Evolutionary conservation across 2,888 invertebrate species (phyloP), one percentile per base, ranked within the genome.

Genomic region (Clivina fossor): DNA sequence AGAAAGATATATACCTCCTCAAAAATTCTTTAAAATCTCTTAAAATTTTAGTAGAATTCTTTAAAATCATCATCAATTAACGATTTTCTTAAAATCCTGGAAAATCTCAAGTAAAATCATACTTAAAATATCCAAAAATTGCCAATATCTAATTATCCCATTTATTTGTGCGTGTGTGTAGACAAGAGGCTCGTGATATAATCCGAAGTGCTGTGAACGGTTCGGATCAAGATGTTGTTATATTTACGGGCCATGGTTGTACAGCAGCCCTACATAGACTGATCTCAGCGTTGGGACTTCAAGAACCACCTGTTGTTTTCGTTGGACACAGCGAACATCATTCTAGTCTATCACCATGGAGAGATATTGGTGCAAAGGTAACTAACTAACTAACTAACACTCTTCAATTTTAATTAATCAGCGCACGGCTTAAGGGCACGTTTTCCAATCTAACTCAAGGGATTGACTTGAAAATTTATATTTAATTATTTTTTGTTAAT

Each of bases 291-390:
- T 74, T 91, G 62, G 77, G 84, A 62, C 79, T 90, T 1, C 74
- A 77, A 49, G 76, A 77, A 46, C 79, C 82, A 18, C 81, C 84
- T 50, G 77, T 85, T 13, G 83, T 92, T 19, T 88, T 92, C 70
- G 86, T 89, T 35, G 90, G 91, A n/a, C 83, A 86, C 4, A 84
- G 80, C 68, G 88, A 88, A 68, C 87, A 88, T 67, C 84, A 86
- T 69, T 84, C 85, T 53, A 86, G 85, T 71, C 76, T 93, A 35
- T 79, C 86, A 50, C 88, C 93, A 18, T 94, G 93, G 93, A 80
- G 85, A 63, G 90, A 92, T 69, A 78, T 81, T 50, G 86, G 85
- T 20, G 84, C 87, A 61, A 83, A 85, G 82, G 90, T 91, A 74
- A 72, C 72, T 58, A 40, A 19, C 5, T 7, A 26, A n/a, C 16